Evolutionary conservation across 2,888 invertebrate species (phyloP), one percentile per base, ranked within the genome.

Genomic region (Pollenia labialis): DNA sequence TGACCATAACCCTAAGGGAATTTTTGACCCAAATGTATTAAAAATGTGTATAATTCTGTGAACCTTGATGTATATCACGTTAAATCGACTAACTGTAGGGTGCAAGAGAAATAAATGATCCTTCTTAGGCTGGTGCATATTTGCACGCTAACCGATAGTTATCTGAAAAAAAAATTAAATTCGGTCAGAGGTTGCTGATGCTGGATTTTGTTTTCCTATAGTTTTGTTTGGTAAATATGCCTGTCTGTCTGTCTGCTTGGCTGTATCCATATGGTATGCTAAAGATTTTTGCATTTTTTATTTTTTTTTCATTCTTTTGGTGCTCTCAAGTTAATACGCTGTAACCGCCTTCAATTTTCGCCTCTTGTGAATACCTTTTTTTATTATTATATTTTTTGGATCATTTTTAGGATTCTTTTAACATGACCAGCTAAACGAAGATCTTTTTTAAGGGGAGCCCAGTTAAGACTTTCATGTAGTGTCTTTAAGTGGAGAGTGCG

Each of bases 61-160:
- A 32, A 32, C 32, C 32, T 32, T 32, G 3, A 32, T 6, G 6
- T 4, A 4, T 32, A 32, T 32, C 32, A 6, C 32, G 32, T 32
- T 32, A 32, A 32, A 32, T 32, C 32, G 10, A 66, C 68, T 44
- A 42, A 12, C 66, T 60, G 76, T 82, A 82, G 82, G 60, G 82
- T 76, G 32, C 42, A 1, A 42, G 6, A 60, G 16, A 80, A 76
- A 81, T 71, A 71, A 80, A 85, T 85, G 71, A 82, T 85, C 85
- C 81, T 84, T 81, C 68, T 82, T 81, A 81, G 74, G 50, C 74
- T 89, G 90, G 88, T 90, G 90, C 92, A 92, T 92, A 91, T 92
- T 92, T 92, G 92, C 92, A 92, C 92, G 92, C 92, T 88, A 92
- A 91, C 89, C 90, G 92, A 92, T 92, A 92, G 90, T 92, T 92